phyloP scores from a whole-genome alignment of 35 echinoderm and acorn worm genomes.

The Apostichopus japonicus region DNA sequence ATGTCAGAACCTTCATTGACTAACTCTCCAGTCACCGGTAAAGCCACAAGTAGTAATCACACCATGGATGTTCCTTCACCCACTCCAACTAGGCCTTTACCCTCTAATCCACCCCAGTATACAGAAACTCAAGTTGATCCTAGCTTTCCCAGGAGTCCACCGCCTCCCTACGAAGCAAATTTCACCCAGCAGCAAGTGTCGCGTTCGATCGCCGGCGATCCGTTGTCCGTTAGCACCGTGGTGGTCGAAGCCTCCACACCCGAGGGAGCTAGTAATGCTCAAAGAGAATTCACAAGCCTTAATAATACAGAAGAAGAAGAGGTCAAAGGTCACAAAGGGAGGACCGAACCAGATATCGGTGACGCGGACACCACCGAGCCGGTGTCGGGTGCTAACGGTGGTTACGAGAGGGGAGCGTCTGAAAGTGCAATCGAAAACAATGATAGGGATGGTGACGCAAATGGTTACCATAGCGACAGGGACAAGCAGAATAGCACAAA shows the following conservation, averaged over 20 bases:
- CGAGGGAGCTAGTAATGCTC: not conserved
- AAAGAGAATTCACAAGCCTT: not conserved
- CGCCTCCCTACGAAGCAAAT: conserved; percentile 54
- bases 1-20: conserved; percentile 13
- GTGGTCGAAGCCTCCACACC: not conserved
- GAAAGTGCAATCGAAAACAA: conserved; percentile 45
- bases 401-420: not conserved
- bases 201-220: not conserved
- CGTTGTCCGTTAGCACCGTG: not conserved
- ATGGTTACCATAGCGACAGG: conserved; percentile 19
- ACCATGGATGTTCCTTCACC: not conserved
- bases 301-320: not conserved
- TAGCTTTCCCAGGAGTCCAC: conserved; percentile 57
- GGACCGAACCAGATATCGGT: not conserved
- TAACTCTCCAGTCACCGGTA: not conserved
- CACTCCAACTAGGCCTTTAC: not conserved
- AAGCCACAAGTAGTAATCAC: not conserved
- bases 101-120: conserved; percentile 34
- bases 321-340: not conserved
- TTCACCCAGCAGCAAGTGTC: not conserved
- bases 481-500: not conserved
- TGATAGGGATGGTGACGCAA: conserved; percentile 1
- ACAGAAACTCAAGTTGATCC: conserved; percentile 37
- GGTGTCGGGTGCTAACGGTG: not conserved
- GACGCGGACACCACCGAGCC: not conserved